Evolutionary conservation across 2,888 invertebrate genomes (phyloP).

Genomic region (Bembecia ichneumoniformis): DNA sequence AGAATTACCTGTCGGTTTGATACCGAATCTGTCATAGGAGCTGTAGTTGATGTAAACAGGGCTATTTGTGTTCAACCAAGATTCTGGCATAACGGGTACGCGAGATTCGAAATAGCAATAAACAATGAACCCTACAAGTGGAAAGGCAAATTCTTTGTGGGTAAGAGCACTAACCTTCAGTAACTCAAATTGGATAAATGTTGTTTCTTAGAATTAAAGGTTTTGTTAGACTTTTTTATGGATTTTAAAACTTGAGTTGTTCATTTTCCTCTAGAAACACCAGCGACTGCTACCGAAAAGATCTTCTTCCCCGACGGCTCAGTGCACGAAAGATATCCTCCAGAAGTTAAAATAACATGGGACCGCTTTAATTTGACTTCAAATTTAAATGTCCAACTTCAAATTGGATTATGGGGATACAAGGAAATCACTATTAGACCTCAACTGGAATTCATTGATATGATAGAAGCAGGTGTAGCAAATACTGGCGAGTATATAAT

Average conservation of each 20-base stretch:
- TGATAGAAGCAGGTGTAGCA: constrained; percentile 75
- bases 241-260: neutral
- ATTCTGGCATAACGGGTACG: constrained; percentile 89
- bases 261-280: constrained; percentile 77
- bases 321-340: constrained; percentile 80
- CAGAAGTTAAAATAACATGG: constrained; percentile 86
- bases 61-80: constrained; percentile 92
- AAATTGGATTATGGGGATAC: constrained; percentile 92
- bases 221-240: neutral
- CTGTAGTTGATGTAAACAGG: constrained; percentile 83
- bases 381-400: constrained; percentile 81
- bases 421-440: constrained; percentile 86
- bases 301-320: constrained; percentile 84
- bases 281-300: constrained; percentile 87
- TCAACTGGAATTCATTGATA: constrained; percentile 84
- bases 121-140: constrained; percentile 88
- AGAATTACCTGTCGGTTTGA: constrained; percentile 89
- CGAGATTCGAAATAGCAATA: constrained; percentile 87
- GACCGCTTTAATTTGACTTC: constrained; percentile 87
- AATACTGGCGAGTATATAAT: constrained; percentile 83
- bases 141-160: constrained; percentile 92
- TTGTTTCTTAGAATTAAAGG: neutral
- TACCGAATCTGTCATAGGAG: constrained; percentile 83
- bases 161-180: constrained; percentile 64
- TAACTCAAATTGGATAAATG: constrained; percentile 7